Percentiles rank a stretch among this genome's conserved stretches.
These are phyloP conservation scores for Onychostruthus taczanowskii DNA, from an alignment of 2,113 vertebrate species.

Conservation along the genomic window DNA sequence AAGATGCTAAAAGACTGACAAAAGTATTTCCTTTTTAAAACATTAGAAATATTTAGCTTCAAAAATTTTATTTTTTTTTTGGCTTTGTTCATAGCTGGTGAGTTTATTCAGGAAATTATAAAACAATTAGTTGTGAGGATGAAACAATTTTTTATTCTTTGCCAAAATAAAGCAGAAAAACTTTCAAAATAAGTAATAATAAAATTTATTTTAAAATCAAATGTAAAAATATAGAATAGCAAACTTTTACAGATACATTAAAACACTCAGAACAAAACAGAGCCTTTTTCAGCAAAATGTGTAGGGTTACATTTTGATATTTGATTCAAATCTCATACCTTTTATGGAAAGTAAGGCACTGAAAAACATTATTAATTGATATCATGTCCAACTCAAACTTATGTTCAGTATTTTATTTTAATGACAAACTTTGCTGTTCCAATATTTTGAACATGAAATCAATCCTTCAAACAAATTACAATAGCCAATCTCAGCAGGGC, in stretches of 20 bases:
- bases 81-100: neutral
- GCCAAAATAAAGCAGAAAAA: neutral
- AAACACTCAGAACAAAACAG: neutral
- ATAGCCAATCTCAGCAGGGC: neutral
- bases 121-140: neutral
- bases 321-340: neutral
- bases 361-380: slow-evolving; percentile 31
- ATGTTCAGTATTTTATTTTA: slow-evolving; percentile 23
- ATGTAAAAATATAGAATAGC: neutral
- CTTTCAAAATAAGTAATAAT: neutral
- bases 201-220: neutral
- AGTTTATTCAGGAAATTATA: neutral
- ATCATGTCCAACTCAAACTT: neutral
- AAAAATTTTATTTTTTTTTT: neutral
- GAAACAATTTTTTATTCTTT: neutral
- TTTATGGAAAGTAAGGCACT: neutral
- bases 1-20: slow-evolving; percentile 30
- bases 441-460: slow-evolving; percentile 3
- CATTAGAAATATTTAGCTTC: neutral
- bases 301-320: neutral
- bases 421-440: neutral
- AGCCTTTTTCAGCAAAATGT: neutral
- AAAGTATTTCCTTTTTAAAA: slow-evolving; percentile 30
- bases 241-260: neutral
- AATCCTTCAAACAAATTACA: slow-evolving; percentile 34